Percentiles rank a stretch among this genome's conserved stretches.
Conservation (phyloP, 2,113 vertebrate genomes). For the Bothrops jararaca region DNA sequence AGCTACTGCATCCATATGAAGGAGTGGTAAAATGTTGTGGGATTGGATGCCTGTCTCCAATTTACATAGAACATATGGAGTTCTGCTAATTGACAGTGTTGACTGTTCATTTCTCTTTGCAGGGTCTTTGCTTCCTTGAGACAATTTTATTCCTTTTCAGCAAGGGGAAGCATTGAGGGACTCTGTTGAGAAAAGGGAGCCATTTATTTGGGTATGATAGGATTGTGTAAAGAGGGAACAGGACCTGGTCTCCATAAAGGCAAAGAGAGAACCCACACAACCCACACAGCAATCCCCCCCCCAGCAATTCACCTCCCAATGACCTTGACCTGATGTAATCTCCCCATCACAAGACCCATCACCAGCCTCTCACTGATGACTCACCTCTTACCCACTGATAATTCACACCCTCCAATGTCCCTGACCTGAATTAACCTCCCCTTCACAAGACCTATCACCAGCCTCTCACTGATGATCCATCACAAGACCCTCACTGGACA, state of each 20-base stretch:
- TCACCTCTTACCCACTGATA: too few species aligned
- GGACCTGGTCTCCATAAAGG: not conserved
- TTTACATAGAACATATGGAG: not conserved
- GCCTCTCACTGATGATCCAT: too few species aligned
- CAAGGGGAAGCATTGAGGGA: not conserved
- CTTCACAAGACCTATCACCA: too few species aligned
- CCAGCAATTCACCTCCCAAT: too few species aligned
- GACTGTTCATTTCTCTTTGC: not conserved
- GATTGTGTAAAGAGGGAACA: not conserved
- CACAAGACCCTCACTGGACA: too few species aligned
- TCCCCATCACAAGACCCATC: too few species aligned
- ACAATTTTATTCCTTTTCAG: not conserved
- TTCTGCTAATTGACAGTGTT: not conserved
- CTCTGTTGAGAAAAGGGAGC: not conserved
- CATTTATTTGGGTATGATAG: not conserved
- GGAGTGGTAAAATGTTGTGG: not conserved
- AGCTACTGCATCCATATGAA: not conserved
- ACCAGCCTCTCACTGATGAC: too few species aligned
- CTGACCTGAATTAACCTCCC: too few species aligned
- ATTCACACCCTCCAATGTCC: too few species aligned
- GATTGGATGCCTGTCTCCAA: not conserved
- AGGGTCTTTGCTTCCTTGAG: not conserved
- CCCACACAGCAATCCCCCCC: too few species aligned
- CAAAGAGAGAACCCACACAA: not conserved
- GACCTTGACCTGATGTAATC: too few species aligned